Percentiles rank a stretch among this genome's conserved stretches.
These are phyloP conservation scores for Formica exsecta DNA, from an alignment of 1,140 invertebrate genomes.

Conservation along the genomic window DNA sequence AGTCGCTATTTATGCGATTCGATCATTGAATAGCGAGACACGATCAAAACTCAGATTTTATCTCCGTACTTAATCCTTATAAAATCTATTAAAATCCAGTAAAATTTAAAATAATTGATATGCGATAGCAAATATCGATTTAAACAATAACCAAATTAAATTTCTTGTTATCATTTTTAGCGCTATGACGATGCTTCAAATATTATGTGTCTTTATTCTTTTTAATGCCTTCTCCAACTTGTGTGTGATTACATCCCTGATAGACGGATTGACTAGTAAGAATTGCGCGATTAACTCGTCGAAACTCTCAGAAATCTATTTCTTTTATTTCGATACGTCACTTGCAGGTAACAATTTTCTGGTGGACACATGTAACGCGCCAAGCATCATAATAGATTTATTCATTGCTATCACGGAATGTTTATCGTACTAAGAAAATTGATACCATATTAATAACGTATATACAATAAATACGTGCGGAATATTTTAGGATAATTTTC, in stretches of 20 bases:
- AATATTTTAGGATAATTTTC: too few species aligned
- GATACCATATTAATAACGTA: too few species aligned
- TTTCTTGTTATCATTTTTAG: too few species aligned
- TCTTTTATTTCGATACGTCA: constrained; percentile 37
- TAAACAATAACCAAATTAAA: neutral
- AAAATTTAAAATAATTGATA: constrained; percentile 4
- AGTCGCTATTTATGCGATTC: constrained; percentile 17
- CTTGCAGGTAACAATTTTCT: constrained; percentile 77
- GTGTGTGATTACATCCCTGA: neutral
- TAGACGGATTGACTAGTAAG: neutral
- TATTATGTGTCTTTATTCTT: neutral
- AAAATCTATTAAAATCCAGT: too few species aligned
- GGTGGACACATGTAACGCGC: constrained; percentile 54
- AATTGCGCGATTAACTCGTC: constrained; percentile 53
- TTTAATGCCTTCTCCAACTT: neutral
- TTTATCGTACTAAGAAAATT: too few species aligned
- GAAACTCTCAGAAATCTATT: constrained; percentile 59
- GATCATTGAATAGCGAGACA: neutral
- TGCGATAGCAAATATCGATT: neutral
- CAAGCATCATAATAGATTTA: too few species aligned
- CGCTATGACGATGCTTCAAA: neutral
- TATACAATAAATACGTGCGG: too few species aligned
- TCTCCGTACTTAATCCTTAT: neutral
- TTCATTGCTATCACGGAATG: too few species aligned
- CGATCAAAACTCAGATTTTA: neutral